These are phyloP conservation scores for Andricus grossulariae DNA, from an alignment of 1,140 invertebrate genomes.

Conservation along the genomic window DNA sequence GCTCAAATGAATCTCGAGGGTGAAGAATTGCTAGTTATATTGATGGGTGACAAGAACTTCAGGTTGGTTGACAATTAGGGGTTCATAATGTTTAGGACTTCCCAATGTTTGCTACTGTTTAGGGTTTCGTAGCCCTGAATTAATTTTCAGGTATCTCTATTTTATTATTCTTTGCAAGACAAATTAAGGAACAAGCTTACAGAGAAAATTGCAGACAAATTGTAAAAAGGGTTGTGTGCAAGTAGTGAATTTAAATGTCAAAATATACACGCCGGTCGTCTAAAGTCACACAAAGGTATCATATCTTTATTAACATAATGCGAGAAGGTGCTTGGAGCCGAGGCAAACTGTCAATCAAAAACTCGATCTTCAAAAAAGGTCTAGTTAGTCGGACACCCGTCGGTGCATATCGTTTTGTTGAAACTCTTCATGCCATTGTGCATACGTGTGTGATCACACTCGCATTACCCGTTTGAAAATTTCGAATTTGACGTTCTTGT, in stretches of 20 bases:
- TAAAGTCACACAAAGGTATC: slow-evolving; percentile 65
- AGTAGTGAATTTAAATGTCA: slow-evolving; percentile 70
- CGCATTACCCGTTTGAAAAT: slow-evolving; percentile 34
- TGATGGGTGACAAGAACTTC: not conserved
- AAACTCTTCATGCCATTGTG: slow-evolving; percentile 49
- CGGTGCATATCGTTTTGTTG: slow-evolving; percentile 62
- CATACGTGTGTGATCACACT: slow-evolving; percentile 43
- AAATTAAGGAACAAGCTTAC: no score
- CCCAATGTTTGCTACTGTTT: not conserved
- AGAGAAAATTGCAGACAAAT: no score
- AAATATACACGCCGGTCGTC: slow-evolving; percentile 65
- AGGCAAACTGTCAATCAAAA: slow-evolving; percentile 71
- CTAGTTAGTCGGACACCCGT: slow-evolving; percentile 56
- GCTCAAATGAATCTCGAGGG: slow-evolving; percentile 5
- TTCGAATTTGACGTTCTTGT: slow-evolving; percentile 34
- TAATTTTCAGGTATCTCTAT: no score
- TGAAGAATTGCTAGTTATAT: not conserved
- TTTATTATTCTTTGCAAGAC: no score
- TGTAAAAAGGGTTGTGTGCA: not conserved
- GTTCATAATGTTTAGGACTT: not conserved
- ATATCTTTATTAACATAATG: slow-evolving; percentile 73
- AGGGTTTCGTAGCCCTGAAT: no score
- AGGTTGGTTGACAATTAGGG: not conserved
- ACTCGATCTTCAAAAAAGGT: slow-evolving; percentile 67
- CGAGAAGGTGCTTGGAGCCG: slow-evolving; percentile 57